Percentiles rank a stretch among this genome's conserved stretches.
Evolutionary conservation across 2,888 invertebrate genomes (phyloP).

Genomic region (Aphidius colemani): DNA sequence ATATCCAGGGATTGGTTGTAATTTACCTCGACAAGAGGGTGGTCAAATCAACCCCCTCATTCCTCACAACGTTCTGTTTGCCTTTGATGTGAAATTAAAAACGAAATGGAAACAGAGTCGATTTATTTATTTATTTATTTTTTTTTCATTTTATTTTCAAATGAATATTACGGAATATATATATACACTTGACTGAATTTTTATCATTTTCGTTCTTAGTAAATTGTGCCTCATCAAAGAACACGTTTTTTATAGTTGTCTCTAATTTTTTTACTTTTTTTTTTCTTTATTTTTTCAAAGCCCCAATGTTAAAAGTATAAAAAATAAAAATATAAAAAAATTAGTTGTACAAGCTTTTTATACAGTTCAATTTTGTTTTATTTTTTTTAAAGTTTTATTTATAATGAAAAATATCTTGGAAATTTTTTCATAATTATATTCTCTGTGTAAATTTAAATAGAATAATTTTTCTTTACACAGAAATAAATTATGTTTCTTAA

Average conservation of each 20-base stretch:
- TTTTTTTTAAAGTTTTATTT: too few relatives aligned
- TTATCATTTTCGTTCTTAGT: conserved; percentile 6
- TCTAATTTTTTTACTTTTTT: too few relatives aligned
- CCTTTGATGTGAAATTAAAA: conserved; percentile 47
- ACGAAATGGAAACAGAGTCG: conserved; percentile 30
- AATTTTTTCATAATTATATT: too few relatives aligned
- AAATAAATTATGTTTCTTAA: too few relatives aligned
- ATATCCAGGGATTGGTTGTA: conserved; percentile 21
- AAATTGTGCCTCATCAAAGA: conserved; percentile 14
- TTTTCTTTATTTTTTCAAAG: too few relatives aligned
- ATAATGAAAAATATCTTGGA: too few relatives aligned
- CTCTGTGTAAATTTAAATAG: too few relatives aligned
- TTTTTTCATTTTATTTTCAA: background rate
- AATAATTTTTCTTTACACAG: too few relatives aligned
- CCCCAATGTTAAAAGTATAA: too few relatives aligned
- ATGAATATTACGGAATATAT: background rate
- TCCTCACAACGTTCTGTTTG: conserved; percentile 17
- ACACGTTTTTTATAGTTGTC: conserved; percentile 11
- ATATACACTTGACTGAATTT: conserved; percentile 12
- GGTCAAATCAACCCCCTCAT: conserved; percentile 18
- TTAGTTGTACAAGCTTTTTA: too few relatives aligned
- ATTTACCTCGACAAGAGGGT: conserved; percentile 31
- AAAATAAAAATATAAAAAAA: too few relatives aligned
- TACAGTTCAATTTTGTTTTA: too few relatives aligned
- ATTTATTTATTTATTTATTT: background rate